phyloP scores from a whole-genome alignment of 2,797 vertebrate genomes.

The Coccyzus lansbergi region DNA sequence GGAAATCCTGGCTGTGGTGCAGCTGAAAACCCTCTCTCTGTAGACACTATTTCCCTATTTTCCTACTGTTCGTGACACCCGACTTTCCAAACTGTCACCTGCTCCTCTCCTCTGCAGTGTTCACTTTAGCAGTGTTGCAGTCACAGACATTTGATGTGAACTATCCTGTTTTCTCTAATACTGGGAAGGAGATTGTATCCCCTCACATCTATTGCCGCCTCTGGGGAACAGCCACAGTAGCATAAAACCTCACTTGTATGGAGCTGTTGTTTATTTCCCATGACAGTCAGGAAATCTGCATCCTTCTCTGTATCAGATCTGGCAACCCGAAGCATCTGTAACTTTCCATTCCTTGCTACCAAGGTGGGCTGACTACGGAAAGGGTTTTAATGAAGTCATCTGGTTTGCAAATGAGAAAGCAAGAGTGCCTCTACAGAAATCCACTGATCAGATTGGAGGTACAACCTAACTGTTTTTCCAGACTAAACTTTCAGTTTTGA shows the following conservation, averaged over 20 bases:
- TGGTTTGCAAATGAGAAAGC: not conserved
- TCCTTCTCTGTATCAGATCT: not conserved
- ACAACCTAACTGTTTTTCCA: not conserved
- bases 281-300: not conserved
- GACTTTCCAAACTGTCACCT: rapidly evolving
- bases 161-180: rapidly evolving
- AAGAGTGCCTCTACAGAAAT: rapidly evolving
- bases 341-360: not conserved
- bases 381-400: not conserved
- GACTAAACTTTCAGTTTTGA: not conserved
- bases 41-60: not conserved
- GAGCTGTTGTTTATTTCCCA: not conserved
- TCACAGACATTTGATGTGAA: rapidly evolving
- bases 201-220: not conserved
- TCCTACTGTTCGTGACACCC: rapidly evolving
- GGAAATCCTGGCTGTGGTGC: rapidly evolving
- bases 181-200: not conserved
- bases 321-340: not conserved
- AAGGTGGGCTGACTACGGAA: not conserved
- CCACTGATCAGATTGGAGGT: not conserved
- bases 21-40: not conserved
- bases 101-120: not conserved
- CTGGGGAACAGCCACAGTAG: not conserved
- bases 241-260: not conserved
- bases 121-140: not conserved